Conservation (phyloP, 37 sponge, comb jelly and placozoan species). For the Tethya wilhelma region DNA sequence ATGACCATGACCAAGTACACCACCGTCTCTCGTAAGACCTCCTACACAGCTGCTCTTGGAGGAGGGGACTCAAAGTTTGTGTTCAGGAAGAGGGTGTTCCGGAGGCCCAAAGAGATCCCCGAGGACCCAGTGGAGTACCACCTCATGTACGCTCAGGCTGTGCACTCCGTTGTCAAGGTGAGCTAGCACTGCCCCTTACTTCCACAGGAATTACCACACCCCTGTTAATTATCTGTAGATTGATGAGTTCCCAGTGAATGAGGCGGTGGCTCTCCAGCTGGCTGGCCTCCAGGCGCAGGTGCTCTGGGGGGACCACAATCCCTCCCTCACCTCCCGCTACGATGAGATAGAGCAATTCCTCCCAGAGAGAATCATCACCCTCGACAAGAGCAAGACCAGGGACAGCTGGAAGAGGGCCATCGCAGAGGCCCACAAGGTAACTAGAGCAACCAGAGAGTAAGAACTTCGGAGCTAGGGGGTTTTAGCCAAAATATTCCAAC, state of each 20-base stretch:
- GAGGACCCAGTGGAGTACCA: slow-evolving; percentile 97
- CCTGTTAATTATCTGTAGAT: slow-evolving; percentile 41
- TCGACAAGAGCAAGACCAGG: slow-evolving; percentile 49
- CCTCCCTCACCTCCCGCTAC: slow-evolving; percentile 49
- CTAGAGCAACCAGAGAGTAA: neutral
- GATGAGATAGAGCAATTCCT: slow-evolving; percentile 73
- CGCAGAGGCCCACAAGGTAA: slow-evolving; percentile 88
- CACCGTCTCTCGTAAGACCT: slow-evolving; percentile 73
- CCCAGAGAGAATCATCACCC: slow-evolving; percentile 60
- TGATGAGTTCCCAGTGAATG: slow-evolving; percentile 94
- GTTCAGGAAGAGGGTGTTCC: slow-evolving; percentile 90
- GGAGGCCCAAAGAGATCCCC: slow-evolving; percentile 92
- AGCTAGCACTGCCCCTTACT: too few species aligned
- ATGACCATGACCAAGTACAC: slow-evolving; percentile 89
- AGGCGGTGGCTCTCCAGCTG: slow-evolving; percentile 89
- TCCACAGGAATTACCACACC: too few species aligned
- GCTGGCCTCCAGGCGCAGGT: slow-evolving; percentile 93
- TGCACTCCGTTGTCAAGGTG: slow-evolving; percentile 92
- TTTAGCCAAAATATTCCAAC: neutral
- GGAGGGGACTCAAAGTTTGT: slow-evolving; percentile 94
- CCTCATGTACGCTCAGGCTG: slow-evolving; percentile 97
- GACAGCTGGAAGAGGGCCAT: slow-evolving; percentile 83
- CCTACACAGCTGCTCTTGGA: slow-evolving; percentile 86
- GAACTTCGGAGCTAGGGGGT: neutral
- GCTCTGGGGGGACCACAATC: slow-evolving; percentile 81